Base-by-base conservation (phyloP, 2,797 vertebrate genomes). In the Tenualosa ilisha region DNA sequence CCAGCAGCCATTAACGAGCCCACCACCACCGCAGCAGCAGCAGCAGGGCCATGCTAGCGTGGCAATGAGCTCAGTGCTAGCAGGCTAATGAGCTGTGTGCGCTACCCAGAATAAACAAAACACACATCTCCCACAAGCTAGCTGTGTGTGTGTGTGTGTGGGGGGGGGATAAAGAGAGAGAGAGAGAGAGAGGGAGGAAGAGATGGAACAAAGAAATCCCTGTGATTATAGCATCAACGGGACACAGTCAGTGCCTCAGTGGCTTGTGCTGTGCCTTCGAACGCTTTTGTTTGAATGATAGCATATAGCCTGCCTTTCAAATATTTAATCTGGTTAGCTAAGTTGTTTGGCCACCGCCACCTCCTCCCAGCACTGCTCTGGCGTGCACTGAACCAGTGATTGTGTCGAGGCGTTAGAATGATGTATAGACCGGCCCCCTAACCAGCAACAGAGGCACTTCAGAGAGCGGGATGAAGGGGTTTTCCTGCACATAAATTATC, bases 1-100 rank as follows among this genome's bases (percentile, higher is more conserved):
- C 88, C 91, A 92, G 86, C 83, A 89, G 86, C 85, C 87, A 91
- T 90, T 90, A 89, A 86, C 65, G 90, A 88, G 87, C 89, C 88
- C 84, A 49, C 89, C 89, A 90, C 87, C 85, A 40, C 12, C 90
- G 87, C 89, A 93, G 91, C 89, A 89, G 87, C n/a, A 85, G 49
- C 9, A 91, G 87, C 89, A 93, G 91, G 15, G 20, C 54, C 17
- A 56, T 56, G 54, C 72, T 75, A 75, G 68, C 68, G 91, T 85
- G 91, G 91, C 87, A 83, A 81, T 90, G 83, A 89, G 83, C 82
- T 86, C 83, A 85, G 87, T 75, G 86, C 75, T 75, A 82, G 86
- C 86, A 4, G 31, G 51, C 86, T 85, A 91, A 88, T 90, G 85
- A 84, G 72, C 83, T 83, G 56, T 3, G 3, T 82, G 88, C 17